A percentile compares a stretch with the other conserved stretches of the same genome.
These are phyloP conservation scores for Osmerus mordax DNA, from an alignment of 2,113 vertebrate genomes.

Conservation along the genomic window DNA sequence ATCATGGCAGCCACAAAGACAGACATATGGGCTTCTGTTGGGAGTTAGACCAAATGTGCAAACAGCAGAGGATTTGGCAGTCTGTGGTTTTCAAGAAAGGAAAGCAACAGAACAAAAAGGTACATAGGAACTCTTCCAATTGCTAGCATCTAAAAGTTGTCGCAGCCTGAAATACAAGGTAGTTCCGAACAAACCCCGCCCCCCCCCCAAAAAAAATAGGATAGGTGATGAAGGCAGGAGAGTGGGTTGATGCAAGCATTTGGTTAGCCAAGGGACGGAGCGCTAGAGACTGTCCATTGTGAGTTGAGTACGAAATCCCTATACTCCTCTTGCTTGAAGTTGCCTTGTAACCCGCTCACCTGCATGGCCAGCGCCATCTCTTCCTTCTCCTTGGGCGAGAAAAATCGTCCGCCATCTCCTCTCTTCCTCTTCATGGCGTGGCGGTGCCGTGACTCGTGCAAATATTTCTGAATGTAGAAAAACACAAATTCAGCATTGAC, in stretches of 20 bases:
- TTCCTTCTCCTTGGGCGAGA: conserved; percentile 87
- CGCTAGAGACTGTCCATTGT: background rate
- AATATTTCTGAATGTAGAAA: conserved; percentile 79
- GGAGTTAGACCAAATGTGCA: no score
- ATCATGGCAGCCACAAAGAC: no score
- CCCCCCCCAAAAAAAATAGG: no score
- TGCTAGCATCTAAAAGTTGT: no score
- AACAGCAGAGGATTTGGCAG: no score
- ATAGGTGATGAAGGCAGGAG: background rate
- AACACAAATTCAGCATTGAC: background rate
- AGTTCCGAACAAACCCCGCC: no score
- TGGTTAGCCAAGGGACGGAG: conserved; percentile 3
- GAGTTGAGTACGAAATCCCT: background rate
- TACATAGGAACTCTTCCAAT: no score
- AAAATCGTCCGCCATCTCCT: conserved; percentile 85
- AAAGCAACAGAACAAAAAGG: no score
- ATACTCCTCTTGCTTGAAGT: conserved; percentile 8
- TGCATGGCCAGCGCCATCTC: conserved; percentile 74
- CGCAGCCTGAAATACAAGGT: no score
- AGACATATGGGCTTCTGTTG: no score
- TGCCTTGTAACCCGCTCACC: conserved; percentile 49
- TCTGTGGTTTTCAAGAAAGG: no score
- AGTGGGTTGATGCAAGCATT: background rate
- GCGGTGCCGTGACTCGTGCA: conserved; percentile 84
- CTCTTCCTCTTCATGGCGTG: conserved; percentile 87